Percentiles rank a stretch among this genome's conserved stretches.
phyloP scores from a whole-genome alignment of 2,888 invertebrate species.

The Barypeithes pellucidus region DNA sequence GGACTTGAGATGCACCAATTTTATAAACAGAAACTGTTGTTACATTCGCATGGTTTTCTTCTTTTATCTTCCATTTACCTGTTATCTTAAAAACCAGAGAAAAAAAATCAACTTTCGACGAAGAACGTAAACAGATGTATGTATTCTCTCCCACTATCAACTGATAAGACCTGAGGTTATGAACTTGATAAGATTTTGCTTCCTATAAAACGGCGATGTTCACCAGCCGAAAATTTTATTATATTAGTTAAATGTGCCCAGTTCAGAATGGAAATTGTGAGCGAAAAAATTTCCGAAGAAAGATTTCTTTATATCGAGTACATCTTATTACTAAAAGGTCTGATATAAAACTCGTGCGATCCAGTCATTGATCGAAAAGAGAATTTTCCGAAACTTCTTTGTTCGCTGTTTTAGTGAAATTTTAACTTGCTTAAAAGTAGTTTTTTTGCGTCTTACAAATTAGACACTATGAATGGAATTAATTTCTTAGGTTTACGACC shows the following conservation, averaged over 20 bases:
- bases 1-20: no score
- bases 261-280: constrained; percentile 35
- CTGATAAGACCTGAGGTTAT: constrained; percentile 38
- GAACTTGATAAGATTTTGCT: constrained; percentile 41
- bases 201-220: constrained; percentile 27
- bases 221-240: constrained; percentile 12
- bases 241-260: constrained; percentile 36
- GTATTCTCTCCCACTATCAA: constrained; percentile 31
- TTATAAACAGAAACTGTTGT: no score
- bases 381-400: constrained; percentile 1
- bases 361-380: constrained; percentile 1
- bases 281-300: constrained; percentile 26
- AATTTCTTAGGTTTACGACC: no score
- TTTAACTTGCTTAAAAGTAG: background rate
- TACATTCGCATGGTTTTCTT: no score
- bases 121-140: background rate
- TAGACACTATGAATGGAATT: no score
- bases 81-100: no score
- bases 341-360: constrained; percentile 15
- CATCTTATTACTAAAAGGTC: constrained; percentile 47
- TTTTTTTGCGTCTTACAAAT: no score
- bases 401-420: constrained; percentile 7
- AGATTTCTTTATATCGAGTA: constrained; percentile 42
- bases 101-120: background rate
- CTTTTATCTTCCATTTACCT: no score